A percentile compares a stretch with the other conserved stretches of the same genome.
These are phyloP conservation scores for Caenorhabditis imperialis DNA, from an alignment of 2,888 invertebrate species.

Conservation along the genomic window DNA sequence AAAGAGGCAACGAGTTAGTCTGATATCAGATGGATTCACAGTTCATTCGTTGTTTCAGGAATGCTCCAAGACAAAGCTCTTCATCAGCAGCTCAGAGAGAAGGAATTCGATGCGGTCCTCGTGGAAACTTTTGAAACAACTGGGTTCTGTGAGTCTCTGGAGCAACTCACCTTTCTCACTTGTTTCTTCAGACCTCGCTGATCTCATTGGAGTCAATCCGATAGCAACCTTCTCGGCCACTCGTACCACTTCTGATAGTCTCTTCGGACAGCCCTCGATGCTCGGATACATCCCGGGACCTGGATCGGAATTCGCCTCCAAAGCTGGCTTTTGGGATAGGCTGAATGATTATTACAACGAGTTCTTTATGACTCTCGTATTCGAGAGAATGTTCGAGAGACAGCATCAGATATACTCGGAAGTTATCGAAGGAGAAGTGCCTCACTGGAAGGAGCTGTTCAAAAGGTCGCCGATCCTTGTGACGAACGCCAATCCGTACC, in stretches of 20 bases:
- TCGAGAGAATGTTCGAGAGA: slow-evolving; percentile 5
- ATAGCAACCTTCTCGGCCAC: slow-evolving; percentile 33
- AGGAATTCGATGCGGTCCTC: slow-evolving; percentile 26
- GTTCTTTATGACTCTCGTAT: slow-evolving; percentile 12
- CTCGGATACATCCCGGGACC: slow-evolving; percentile 26
- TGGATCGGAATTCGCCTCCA: slow-evolving; percentile 1
- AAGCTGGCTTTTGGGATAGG: slow-evolving; percentile 16
- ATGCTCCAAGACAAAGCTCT: slow-evolving; percentile 24
- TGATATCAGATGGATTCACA: background rate
- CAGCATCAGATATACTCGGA: slow-evolving; percentile 11
- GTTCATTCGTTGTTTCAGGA: slow-evolving; percentile 31
- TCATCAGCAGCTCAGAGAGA: slow-evolving; percentile 1
- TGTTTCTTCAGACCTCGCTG: slow-evolving; percentile 24
- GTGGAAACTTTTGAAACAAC: slow-evolving; percentile 40
- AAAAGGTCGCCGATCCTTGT: slow-evolving; percentile 18
- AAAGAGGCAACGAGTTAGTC: slow-evolving; percentile 21
- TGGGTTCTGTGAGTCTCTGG: slow-evolving; percentile 39
- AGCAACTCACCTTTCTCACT: too few relatives aligned
- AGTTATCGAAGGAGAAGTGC: slow-evolving; percentile 7
- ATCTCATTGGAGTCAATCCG: slow-evolving; percentile 19
- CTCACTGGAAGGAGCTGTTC: slow-evolving; percentile 19
- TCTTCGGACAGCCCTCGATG: slow-evolving; percentile 19
- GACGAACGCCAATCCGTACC: slow-evolving; percentile 30
- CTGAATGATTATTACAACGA: slow-evolving; percentile 23
- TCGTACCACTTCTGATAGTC: slow-evolving; percentile 13